Evolutionary conservation across 2,888 invertebrate species (phyloP), one percentile per base, ranked within the genome.

Genomic region (Pheosia tremula): DNA sequence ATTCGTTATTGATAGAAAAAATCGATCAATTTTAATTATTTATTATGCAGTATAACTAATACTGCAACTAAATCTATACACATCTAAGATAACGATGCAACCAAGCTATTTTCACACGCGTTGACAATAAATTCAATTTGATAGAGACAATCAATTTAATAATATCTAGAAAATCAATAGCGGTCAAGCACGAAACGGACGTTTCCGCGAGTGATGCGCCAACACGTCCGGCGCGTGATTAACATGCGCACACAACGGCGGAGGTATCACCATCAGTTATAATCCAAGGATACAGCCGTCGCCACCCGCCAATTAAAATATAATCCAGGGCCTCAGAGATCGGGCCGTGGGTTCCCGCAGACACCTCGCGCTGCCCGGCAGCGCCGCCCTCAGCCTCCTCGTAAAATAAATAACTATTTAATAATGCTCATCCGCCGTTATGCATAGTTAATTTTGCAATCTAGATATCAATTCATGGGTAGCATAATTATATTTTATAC

Each of bases 311-410:
- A 84, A 90, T 90, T 89, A 90, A 85, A 83, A 81, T 77, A 74
- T 81, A 77, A 81, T 78, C 74, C 80, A 74, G 76, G 79, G 78
- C 89, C 90, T 91, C 79, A 86, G 91, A 91, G 91, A 83, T 71
- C 68, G 70, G 68, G 71, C 72, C 39, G 43, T 50, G 71, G 68
- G 73, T 76, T 67, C 69, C 66, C 63, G 68, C 72, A 71, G 69
- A 72, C 70, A 63, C 68, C 67, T 68, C 67, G 67, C 64, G 68
- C 63, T 73, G 64, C 76, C 71, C 74, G 74, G 78, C 81, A 78
- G 77, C 75, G 74, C 62, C 67, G 63, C 59, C 60, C 58, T 60
- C 45, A 56, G 58, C 66, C 59, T 64, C 66, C 69, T 68, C 66
- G 65, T 73, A 68, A 73, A 58, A 50, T 8, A 5, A 8, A 39